phyloP scores from a whole-genome alignment of 1,140 invertebrate genomes.

The Orchestia grillus region DNA sequence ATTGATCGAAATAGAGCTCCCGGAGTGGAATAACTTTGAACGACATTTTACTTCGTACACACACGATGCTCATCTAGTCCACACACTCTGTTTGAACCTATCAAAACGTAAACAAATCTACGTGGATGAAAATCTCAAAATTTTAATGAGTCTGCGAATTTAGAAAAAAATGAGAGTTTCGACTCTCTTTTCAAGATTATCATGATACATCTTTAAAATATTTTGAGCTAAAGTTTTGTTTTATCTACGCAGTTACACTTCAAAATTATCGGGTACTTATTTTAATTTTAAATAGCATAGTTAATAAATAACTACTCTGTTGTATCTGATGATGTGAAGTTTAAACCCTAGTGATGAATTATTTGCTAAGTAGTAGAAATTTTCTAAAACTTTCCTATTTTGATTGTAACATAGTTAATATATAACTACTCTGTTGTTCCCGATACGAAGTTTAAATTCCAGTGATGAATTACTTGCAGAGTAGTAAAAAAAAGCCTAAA shows the following conservation, averaged over 20 bases:
- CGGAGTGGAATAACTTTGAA: not conserved
- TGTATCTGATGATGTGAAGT: not conserved
- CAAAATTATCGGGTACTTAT: not conserved
- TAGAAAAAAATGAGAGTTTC: not conserved
- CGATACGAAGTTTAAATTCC: too few species aligned
- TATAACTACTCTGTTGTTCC: too few species aligned
- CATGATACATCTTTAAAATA: not conserved
- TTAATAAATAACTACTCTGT: too few species aligned
- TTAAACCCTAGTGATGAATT: not conserved
- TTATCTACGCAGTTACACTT: not conserved
- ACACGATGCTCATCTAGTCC: not conserved
- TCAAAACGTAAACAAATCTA: not conserved
- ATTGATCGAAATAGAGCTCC: not conserved
- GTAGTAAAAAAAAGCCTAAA: too few species aligned
- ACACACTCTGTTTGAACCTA: not conserved
- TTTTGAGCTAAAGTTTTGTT: not conserved
- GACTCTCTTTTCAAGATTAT: not conserved
- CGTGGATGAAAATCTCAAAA: not conserved
- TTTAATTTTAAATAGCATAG: not conserved
- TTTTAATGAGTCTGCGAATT: not conserved
- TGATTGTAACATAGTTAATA: too few species aligned
- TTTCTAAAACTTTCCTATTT: too few species aligned
- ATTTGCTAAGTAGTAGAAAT: not conserved
- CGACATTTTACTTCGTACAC: not conserved
- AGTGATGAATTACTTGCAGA: too few species aligned